Evolutionary conservation across 2,888 invertebrate species (phyloP).

Genomic region (Thera britannica): DNA sequence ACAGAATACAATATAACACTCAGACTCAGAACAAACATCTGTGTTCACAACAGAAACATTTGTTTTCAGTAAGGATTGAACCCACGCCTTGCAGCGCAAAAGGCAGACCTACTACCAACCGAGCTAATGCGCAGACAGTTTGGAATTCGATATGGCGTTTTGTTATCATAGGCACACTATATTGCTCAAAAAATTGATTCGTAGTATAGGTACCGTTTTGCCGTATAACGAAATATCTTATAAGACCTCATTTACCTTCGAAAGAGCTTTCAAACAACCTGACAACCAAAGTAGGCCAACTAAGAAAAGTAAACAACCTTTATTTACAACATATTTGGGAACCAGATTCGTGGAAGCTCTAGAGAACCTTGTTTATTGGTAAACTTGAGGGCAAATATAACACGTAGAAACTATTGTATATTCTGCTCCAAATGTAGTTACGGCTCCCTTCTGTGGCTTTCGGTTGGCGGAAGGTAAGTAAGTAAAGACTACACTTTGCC

Average conservation of each 20-base stretch:
- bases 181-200: too few species aligned
- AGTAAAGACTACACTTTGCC: conserved; percentile 35
- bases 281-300: conserved; percentile 1
- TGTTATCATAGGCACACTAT: too few species aligned
- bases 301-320: conserved; percentile 22
- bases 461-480: conserved; percentile 2
- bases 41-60: too few species aligned
- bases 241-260: conserved; percentile 3
- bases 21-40: too few species aligned
- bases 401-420: conserved; percentile 10
- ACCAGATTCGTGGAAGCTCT: conserved; percentile 21
- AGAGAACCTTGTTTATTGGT: conserved; percentile 22
- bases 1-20: too few species aligned
- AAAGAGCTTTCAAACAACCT: conserved; percentile 7
- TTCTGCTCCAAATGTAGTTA: conserved; percentile 6
- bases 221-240: not conserved
- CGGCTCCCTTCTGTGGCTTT: conserved; percentile 15
- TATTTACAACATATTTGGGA: conserved; percentile 18
- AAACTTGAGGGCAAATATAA: conserved; percentile 23
- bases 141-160: too few species aligned
- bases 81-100: too few species aligned
- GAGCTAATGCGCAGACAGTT: too few species aligned
- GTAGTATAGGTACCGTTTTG: too few species aligned
- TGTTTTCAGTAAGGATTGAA: too few species aligned
- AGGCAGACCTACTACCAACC: too few species aligned